phyloP scores from a whole-genome alignment of 2,888 invertebrate genomes.

The Chaetogeoica ovagalla region DNA sequence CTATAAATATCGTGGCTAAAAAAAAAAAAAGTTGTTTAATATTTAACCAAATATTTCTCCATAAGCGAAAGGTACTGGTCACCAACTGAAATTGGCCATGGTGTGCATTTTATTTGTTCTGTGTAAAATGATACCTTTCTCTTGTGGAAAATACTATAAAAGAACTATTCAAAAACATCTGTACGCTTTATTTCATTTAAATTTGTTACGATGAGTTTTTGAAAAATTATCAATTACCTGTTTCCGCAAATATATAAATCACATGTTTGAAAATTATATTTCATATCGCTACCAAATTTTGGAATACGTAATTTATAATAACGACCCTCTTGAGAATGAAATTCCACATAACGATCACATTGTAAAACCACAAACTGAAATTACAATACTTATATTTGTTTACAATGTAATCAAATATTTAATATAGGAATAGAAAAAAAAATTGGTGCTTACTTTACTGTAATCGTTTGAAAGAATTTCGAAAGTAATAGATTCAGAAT shows the following conservation, averaged over 20 bases:
- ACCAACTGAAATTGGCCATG: no score
- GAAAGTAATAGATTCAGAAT: constrained; percentile 94
- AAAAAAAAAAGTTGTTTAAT: no score
- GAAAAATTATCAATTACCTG: constrained; percentile 63
- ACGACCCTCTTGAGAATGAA: constrained; percentile 91
- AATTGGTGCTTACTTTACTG: constrained; percentile 73
- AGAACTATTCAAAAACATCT: no score
- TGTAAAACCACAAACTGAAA: constrained; percentile 85
- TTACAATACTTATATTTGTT: constrained; percentile 54
- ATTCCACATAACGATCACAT: constrained; percentile 88
- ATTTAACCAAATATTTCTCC: no score
- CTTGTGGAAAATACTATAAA: no score
- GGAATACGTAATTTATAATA: constrained; percentile 91
- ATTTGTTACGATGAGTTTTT: no score
- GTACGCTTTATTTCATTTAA: no score
- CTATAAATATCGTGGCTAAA: constrained; percentile 84
- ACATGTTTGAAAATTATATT: constrained; percentile 85
- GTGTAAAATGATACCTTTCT: no score
- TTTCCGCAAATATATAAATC: constrained; percentile 92
- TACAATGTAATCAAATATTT: background rate
- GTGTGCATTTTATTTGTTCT: no score
- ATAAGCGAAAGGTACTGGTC: no score
- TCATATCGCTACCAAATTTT: constrained; percentile 90
- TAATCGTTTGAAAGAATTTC: constrained; percentile 93
- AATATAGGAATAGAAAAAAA: background rate